Conservation (phyloP, 2,888 invertebrate genomes). For the Eupithecia inturbata region DNA sequence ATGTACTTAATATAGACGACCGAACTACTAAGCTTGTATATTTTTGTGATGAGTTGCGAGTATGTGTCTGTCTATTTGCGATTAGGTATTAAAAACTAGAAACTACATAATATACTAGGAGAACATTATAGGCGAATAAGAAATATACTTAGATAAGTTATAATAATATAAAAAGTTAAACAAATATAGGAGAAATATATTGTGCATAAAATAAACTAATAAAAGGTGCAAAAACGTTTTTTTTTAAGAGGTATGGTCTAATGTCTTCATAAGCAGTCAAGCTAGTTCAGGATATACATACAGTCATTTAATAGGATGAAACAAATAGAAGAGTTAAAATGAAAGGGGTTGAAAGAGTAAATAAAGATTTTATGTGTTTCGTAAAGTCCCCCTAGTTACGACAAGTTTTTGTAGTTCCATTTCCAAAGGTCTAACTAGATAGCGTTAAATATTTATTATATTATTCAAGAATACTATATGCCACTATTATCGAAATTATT, state of each 20-base stretch:
- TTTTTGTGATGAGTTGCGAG: slow-evolving; percentile 16
- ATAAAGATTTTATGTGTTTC: slow-evolving; percentile 11
- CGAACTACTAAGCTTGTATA: slow-evolving; percentile 26
- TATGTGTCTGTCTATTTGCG: slow-evolving; percentile 14
- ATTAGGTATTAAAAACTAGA: slow-evolving; percentile 5
- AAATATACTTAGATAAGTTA: slow-evolving; percentile 3
- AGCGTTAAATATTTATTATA: neutral
- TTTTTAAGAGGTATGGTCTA: slow-evolving; percentile 28
- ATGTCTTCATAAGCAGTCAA: slow-evolving; percentile 39
- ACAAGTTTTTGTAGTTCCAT: neutral
- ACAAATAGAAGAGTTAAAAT: slow-evolving; percentile 27
- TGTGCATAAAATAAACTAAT: slow-evolving; percentile 33
- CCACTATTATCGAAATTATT: neutral
- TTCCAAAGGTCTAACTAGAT: neutral
- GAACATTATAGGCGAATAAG: slow-evolving; percentile 5
- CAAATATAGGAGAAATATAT: slow-evolving; percentile 28
- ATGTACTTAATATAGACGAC: neutral
- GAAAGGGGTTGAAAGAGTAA: slow-evolving; percentile 21
- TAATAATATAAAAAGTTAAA: slow-evolving; percentile 33
- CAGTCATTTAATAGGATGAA: slow-evolving; percentile 28
- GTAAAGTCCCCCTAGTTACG: neutral
- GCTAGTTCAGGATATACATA: slow-evolving; percentile 47
- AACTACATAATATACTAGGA: slow-evolving; percentile 12
- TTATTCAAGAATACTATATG: neutral
- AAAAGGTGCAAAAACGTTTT: slow-evolving; percentile 30